Base-by-base conservation (phyloP, 2,888 invertebrate genomes). In the Atherix ibis region DNA sequence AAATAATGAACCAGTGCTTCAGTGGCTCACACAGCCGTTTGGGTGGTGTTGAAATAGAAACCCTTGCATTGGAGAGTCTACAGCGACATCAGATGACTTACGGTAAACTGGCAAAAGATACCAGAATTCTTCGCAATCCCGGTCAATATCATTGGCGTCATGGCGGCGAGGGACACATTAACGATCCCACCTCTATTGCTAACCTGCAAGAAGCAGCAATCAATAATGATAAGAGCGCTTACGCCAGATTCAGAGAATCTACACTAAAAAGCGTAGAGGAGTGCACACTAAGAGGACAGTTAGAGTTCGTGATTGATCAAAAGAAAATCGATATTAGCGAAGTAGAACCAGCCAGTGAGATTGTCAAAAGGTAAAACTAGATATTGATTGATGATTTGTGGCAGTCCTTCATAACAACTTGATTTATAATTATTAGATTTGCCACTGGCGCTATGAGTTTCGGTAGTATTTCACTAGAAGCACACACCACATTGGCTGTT, bases 161-260 rank as follows among this genome's bases (percentile, higher is more conserved):
- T 42, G 94, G 91, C 12, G 98, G 98, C 3, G 97, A 98, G 65
- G 87, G 88, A 46, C 98, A 98, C 62, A 79, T 98, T 51, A 98
- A 98, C 58, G 95, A 97, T 53, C 98, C 98, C 0, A 66, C 76
- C 46, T 77, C 81, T 42, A 77, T 71, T 52, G 71, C 71, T 18
- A 68, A 65, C 46, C 51, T 72, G 8, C 73, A 94, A 72, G 94
- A 95, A 58, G 92, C 97, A 1, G 78, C 88, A 0, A 59, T 71
- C 18, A 75, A 70, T 44, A 94, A 94, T 45, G 87, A 73, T 59
- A 64, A 66, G 35, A 74, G 68, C 22, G 84, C 91, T 0, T 98
- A 92, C 55, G 82, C 87, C 40, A 77, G 76, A 51, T 83, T 71
- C 64, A 76, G 80, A 30, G 84, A 87, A 54, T 78, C 83, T n/a